A percentile compares a stretch with the other conserved stretches of the same genome.
Evolutionary conservation across 1,140 invertebrate genomes (phyloP).

Genomic region (Drosophila subpulchrella): DNA sequence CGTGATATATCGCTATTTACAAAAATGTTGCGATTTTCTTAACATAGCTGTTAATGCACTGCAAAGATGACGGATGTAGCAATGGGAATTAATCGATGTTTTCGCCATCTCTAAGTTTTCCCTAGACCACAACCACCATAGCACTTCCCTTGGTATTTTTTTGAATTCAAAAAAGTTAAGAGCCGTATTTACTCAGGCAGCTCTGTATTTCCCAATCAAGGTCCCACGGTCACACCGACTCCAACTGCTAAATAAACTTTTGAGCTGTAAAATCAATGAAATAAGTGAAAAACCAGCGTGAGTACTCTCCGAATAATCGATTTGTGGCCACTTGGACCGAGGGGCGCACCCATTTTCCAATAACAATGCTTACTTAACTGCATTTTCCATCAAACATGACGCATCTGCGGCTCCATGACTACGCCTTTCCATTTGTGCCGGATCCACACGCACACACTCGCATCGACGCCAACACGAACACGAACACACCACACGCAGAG

Average conservation of each 20-base stretch:
- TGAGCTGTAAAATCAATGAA: slow-evolving; percentile 57
- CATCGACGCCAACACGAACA: slow-evolving; percentile 51
- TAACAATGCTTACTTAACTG: slow-evolving; percentile 57
- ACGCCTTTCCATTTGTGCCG: slow-evolving; percentile 71
- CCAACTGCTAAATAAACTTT: slow-evolving; percentile 42
- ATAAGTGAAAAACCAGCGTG: slow-evolving; percentile 55
- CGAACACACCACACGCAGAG: slow-evolving; percentile 44
- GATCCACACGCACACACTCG: slow-evolving; percentile 47
- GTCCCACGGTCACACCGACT: slow-evolving; percentile 10
- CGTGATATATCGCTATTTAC: too few species aligned
- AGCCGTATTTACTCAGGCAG: background rate
- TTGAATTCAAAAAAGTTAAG: background rate
- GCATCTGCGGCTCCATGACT: slow-evolving; percentile 68
- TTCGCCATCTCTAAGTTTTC: too few species aligned
- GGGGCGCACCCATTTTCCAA: background rate
- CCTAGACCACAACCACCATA: too few species aligned
- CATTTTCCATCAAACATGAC: slow-evolving; percentile 78
- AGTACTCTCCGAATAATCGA: slow-evolving; percentile 36
- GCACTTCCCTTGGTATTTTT: too few species aligned
- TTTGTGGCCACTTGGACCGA: slow-evolving; percentile 29
- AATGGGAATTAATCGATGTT: too few species aligned
- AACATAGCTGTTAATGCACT: too few species aligned
- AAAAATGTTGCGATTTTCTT: too few species aligned
- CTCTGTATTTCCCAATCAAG: background rate
- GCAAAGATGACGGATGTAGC: too few species aligned